Conservation (phyloP, 2,888 invertebrate species). For the Drosophila flavopinicola region DNA sequence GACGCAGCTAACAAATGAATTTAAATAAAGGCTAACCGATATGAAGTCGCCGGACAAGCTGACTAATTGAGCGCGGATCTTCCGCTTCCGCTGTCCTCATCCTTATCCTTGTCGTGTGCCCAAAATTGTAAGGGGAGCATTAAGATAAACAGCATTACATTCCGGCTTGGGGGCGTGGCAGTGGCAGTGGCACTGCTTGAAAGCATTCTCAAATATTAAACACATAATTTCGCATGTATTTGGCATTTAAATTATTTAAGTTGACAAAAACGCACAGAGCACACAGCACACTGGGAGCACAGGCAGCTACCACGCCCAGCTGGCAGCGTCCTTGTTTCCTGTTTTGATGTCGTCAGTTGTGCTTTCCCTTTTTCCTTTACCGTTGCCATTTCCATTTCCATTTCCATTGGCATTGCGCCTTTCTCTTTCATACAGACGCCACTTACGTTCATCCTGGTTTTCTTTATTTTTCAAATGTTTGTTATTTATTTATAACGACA, state of each 20-base stretch:
- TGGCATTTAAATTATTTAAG: conserved; percentile 77
- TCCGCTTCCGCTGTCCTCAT: conserved; percentile 55
- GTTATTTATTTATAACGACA: conserved; percentile 77
- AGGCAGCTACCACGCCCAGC: conserved; percentile 30
- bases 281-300: no score
- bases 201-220: conserved; percentile 66
- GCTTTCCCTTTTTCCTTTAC: conserved; percentile 21
- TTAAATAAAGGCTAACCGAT: conserved; percentile 15
- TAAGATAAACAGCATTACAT: conserved; percentile 27
- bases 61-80: conserved; percentile 53
- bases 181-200: not conserved
- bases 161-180: not conserved
- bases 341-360: conserved; percentile 51
- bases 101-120: not conserved
- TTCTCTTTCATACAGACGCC: conserved; percentile 44
- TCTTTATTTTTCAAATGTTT: conserved; percentile 63
- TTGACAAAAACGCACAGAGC: conserved; percentile 57
- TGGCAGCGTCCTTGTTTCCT: conserved; percentile 43
- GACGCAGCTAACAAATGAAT: conserved; percentile 9
- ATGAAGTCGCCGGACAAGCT: conserved; percentile 47
- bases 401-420: conserved; percentile 12
- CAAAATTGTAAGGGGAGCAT: conserved; percentile 36
- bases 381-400: conserved; percentile 2
- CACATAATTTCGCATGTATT: conserved; percentile 60
- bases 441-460: conserved; percentile 35